phyloP scores from a whole-genome alignment of 2,888 invertebrate species.

The Ochropleura leucogaster region DNA sequence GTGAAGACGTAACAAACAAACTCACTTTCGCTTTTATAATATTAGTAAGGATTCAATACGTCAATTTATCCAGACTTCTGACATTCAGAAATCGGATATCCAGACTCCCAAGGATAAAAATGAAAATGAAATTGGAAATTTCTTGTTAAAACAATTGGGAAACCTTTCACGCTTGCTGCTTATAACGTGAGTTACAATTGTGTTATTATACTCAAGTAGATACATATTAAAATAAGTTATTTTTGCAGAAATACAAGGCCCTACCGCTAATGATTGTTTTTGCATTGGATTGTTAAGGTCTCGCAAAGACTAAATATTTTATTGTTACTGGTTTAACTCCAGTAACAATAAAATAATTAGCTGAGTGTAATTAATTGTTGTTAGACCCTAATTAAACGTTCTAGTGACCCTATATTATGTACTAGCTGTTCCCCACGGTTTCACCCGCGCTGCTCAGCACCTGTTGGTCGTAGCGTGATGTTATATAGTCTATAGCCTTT shows the following conservation, averaged over 20 bases:
- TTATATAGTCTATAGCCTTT: too few relatives aligned
- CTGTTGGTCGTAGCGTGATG: too few relatives aligned
- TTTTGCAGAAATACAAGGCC: conserved; percentile 10
- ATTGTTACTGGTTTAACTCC: neutral
- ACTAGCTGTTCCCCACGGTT: too few relatives aligned
- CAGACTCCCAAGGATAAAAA: neutral
- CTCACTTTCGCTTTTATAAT: too few relatives aligned
- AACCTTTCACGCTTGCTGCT: neutral
- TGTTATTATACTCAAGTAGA: neutral
- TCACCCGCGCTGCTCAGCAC: too few relatives aligned
- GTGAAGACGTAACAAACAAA: too few relatives aligned
- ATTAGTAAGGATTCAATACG: neutral
- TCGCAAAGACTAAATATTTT: neutral
- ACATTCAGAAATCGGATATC: neutral
- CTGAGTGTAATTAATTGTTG: neutral
- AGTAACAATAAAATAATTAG: too few relatives aligned
- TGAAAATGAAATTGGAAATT: neutral
- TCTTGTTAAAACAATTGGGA: neutral
- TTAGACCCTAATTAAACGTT: neutral
- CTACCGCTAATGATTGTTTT: conserved; percentile 1
- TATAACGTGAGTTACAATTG: neutral
- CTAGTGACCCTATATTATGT: neutral
- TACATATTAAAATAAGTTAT: neutral
- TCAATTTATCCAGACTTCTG: neutral
- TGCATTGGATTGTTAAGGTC: conserved; percentile 7